Evolutionary conservation across 2,113 vertebrate genomes (phyloP).

Genomic region (Laticauda laticaudata): DNA sequence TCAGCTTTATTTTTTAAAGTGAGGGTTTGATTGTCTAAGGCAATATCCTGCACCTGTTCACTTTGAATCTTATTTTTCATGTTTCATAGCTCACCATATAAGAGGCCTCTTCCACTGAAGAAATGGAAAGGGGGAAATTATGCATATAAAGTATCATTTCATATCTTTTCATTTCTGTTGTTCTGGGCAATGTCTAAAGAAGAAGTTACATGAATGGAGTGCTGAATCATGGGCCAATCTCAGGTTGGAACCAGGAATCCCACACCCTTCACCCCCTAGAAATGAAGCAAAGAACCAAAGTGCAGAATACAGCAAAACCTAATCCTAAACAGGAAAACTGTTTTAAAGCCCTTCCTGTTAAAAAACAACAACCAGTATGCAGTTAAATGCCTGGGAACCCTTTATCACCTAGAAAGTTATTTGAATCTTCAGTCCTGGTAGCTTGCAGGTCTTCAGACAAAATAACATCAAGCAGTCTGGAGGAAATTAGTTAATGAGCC

Average conservation of each 20-base stretch:
- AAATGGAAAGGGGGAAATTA: neutral
- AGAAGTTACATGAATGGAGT: neutral
- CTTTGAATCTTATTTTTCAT: neutral
- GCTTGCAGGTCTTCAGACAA: neutral
- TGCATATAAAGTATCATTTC: neutral
- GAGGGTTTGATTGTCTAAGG: neutral
- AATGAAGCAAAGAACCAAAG: neutral
- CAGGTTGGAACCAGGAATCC: neutral
- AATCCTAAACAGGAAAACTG: neutral
- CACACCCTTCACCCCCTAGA: neutral
- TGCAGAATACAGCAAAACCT: neutral
- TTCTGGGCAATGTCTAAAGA: neutral
- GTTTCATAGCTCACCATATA: neutral
- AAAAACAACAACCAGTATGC: neutral
- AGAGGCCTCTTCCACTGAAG: neutral
- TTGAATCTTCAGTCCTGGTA: neutral
- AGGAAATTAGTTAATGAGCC: neutral
- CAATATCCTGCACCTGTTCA: neutral
- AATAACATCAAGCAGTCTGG: neutral
- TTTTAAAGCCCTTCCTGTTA: neutral
- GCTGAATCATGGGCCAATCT: neutral
- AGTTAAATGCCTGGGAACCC: neutral
- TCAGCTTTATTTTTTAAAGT: neutral
- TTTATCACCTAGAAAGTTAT: neutral
- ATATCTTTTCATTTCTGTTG: neutral